Conservation (phyloP, 2,797 vertebrate species). For the Gobio occitaniae region DNA sequence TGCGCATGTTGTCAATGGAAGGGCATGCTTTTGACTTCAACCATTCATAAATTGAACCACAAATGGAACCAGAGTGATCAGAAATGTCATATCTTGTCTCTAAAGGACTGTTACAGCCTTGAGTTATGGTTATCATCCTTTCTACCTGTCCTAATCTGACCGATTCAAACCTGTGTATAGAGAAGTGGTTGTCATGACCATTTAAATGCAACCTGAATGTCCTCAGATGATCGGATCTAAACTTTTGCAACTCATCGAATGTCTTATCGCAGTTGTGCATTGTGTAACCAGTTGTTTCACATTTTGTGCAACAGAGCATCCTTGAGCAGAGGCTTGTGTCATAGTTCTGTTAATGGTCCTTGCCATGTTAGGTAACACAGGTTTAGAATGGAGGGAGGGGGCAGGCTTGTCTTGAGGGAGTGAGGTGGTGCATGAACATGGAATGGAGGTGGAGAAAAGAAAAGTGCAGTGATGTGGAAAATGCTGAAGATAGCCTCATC, state of each 20-base stretch:
- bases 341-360: constrained; percentile 5
- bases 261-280: neutral
- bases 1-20: neutral
- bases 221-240: neutral
- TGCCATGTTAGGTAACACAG: constrained; percentile 44
- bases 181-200: neutral
- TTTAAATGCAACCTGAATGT: neutral
- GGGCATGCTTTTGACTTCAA: neutral
- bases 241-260: constrained; percentile 6
- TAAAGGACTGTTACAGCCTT: neutral
- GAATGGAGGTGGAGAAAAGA: constrained; percentile 45
- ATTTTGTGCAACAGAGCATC: neutral
- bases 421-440: constrained; percentile 50
- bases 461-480: constrained; percentile 45
- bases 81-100: neutral
- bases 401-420: constrained; percentile 40
- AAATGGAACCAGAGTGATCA: neutral
- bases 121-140: neutral
- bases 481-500: constrained; percentile 24
- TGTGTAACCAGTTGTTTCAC: neutral
- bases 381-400: constrained; percentile 32
- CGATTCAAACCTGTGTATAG: constrained; percentile 6
- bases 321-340: neutral
- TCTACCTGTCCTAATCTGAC: neutral
- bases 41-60: constrained; percentile 7